phyloP scores from a whole-genome alignment of 2,797 vertebrate species.

The Manis pentadactyla region DNA sequence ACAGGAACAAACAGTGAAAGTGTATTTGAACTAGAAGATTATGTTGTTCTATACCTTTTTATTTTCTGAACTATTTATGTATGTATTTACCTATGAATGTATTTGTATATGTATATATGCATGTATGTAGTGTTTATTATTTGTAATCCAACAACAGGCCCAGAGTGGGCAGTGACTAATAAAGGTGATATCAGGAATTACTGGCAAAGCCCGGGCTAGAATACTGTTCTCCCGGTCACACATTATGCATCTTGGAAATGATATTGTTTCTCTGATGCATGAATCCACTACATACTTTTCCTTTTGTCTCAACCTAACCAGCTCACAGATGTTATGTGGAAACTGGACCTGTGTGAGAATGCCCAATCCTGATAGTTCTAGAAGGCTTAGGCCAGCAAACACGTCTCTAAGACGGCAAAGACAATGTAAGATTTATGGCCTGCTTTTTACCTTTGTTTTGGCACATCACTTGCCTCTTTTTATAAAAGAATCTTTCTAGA shows the following conservation, averaged over 20 bases:
- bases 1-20: background rate
- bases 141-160: background rate
- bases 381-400: background rate
- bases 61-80: background rate
- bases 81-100: no score
- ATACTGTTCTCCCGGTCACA: background rate
- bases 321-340: background rate
- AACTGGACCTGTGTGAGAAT: background rate
- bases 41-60: background rate
- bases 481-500: background rate
- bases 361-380: background rate
- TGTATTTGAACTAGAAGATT: background rate
- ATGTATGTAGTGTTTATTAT: background rate
- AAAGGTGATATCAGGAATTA: background rate
- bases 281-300: background rate
- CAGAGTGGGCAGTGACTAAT: background rate
- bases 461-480: background rate
- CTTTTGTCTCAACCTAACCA: background rate
- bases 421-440: background rate
- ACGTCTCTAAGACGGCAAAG: background rate
- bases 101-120: rapidly evolving
- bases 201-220: background rate
- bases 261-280: background rate
- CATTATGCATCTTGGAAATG: background rate
- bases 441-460: background rate